Conservation (phyloP, 2,888 invertebrate species). For the Conops quadrifasciatus region DNA sequence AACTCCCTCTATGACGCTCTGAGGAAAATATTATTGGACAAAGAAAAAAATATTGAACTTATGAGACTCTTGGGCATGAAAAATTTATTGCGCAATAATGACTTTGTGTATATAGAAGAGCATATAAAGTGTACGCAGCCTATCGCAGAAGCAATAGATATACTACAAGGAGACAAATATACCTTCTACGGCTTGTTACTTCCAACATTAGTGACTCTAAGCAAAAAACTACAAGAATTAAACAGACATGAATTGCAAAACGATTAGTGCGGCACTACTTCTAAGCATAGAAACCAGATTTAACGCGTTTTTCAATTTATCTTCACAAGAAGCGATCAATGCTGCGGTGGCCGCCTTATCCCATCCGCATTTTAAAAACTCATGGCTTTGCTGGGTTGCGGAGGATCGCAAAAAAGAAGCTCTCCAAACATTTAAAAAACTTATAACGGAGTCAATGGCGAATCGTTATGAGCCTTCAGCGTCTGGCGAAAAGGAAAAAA, state of each 20-base stretch:
- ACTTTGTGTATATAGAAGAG: background rate
- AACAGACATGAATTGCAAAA: background rate
- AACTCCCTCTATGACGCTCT: background rate
- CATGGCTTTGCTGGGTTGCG: slow-evolving; percentile 1
- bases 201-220: background rate
- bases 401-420: background rate
- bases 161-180: slow-evolving; percentile 2
- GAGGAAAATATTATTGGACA: background rate
- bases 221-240: background rate
- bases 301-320: background rate
- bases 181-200: background rate
- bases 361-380: background rate
- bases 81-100: slow-evolving; percentile 6
- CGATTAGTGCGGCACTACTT: background rate
- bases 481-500: background rate
- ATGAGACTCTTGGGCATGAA: background rate
- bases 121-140: background rate
- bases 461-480: background rate
- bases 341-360: background rate
- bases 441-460: background rate
- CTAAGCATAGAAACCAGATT: background rate
- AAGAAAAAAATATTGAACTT: background rate
- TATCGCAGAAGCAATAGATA: background rate
- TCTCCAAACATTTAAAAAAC: background rate
- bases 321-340: background rate